Base-by-base conservation (phyloP, 30 jellyfish, hydroid and myxozoan species). In the Aurelia sp. region DNA sequence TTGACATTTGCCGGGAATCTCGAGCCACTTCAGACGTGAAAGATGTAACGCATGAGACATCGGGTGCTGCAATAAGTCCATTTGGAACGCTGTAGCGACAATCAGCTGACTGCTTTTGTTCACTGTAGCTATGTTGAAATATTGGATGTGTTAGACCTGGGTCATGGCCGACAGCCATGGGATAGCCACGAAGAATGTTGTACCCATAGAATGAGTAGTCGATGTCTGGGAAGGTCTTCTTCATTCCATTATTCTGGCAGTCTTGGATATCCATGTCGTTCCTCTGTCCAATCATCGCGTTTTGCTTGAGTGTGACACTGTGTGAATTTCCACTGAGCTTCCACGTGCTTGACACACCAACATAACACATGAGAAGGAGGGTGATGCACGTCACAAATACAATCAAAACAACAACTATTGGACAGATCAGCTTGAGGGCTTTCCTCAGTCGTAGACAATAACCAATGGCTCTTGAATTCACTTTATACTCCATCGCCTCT, bases 131-230 rank as follows among this genome's bases (percentile, higher is more conserved):
- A 59, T 73, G 30, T 21, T 31, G 63, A 44, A 86, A 86, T n/a
- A 86, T 76, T 16, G 96, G 96, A 20, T 70, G 68, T 5, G 96
- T 86, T 16, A 86, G 86, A 22, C 96, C 96, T 8, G 96, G 96
- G 31, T 86, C 96, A 51, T 76, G 90, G 9, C 96, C 96, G 4
- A 77, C 81, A 17, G 90, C 96, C 31, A 76, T 13, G 22, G 96
- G 96, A 35, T 76, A 86, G 16, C 96, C 96, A n/a, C 50, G 30
- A 1, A 86, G 20, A 40, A 86, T 86, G 47, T 86, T 86, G 74
- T 86, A 86, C 31, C 96, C 96, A 77, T 35, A 86, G 71, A 86
- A 57, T 13, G 91, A 90, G 57, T 76, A 86, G 79, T 86, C 96
- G 22, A 86, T 44, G 55, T 86, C 96, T 13, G 96, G 96, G 81